Evolutionary conservation across 2,113 vertebrate species (phyloP).

Genomic region (Bos indicus): DNA sequence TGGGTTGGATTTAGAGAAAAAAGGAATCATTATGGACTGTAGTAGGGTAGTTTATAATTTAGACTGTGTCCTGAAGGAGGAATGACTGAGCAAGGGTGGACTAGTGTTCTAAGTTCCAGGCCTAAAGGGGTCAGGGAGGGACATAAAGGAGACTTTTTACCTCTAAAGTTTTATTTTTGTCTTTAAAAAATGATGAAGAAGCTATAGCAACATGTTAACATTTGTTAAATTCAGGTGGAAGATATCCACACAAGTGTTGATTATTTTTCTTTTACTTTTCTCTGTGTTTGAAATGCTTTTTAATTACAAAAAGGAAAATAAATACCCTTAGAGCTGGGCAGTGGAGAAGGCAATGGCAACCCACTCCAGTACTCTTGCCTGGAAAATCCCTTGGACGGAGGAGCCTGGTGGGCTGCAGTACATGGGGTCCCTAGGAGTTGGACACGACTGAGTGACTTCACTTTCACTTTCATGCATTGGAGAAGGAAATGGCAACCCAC

Average conservation of each 20-base stretch:
- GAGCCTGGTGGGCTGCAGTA: too few relatives aligned
- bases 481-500: too few relatives aligned
- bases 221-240: not conserved
- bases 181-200: not conserved
- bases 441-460: too few relatives aligned
- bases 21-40: not conserved
- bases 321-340: not conserved
- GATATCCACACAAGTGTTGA: not conserved
- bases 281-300: not conserved
- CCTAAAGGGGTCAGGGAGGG: not conserved
- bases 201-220: not conserved
- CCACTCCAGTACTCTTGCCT: too few relatives aligned
- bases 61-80: not conserved
- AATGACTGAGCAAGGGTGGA: not conserved
- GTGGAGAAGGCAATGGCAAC: too few relatives aligned
- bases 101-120: not conserved
- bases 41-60: not conserved
- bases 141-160: not conserved
- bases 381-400: too few relatives aligned
- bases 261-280: slow-evolving; percentile 10
- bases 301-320: not conserved
- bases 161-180: not conserved
- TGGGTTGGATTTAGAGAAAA: not conserved
- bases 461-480: too few relatives aligned
- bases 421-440: too few relatives aligned